Percentiles rank a stretch among this genome's conserved stretches.
These are phyloP conservation scores for Macroglossus sobrinus DNA, from an alignment of 2,113 vertebrate species.

Conservation along the genomic window DNA sequence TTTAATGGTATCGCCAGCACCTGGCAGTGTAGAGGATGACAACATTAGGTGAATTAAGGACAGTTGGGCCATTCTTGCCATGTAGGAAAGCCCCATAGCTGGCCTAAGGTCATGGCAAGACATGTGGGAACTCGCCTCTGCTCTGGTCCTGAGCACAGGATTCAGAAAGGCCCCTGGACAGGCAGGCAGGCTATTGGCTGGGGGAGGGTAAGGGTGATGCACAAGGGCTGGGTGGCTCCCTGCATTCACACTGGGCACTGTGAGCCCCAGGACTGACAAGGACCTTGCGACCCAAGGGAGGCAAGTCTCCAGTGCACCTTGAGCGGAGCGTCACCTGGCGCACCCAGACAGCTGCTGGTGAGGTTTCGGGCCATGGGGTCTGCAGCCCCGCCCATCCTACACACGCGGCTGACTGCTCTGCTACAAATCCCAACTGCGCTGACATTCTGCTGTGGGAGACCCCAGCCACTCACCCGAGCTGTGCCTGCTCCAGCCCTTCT, in stretches of 20 bases:
- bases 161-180: not conserved
- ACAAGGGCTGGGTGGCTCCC: not conserved
- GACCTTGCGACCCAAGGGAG: rapidly evolving
- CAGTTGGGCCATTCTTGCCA: not conserved
- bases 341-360: rapidly evolving
- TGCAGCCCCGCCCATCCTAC: not conserved
- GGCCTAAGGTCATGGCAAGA: not conserved
- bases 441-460: not conserved
- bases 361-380: rapidly evolving
- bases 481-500: not conserved
- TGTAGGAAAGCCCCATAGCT: not conserved
- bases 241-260: no score
- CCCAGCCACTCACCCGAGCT: no score
- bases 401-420: not conserved
- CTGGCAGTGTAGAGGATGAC: rapidly evolving
- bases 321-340: not conserved
- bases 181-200: not conserved
- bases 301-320: not conserved
- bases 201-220: not conserved
- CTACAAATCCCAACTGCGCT: not conserved
- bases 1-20: not conserved
- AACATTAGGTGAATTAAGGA: not conserved
- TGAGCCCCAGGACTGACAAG: no score
- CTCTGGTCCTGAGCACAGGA: not conserved
- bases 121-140: not conserved